Percentiles rank a stretch among this genome's conserved stretches.
These are phyloP conservation scores for Chamaea fasciata DNA, from an alignment of 2,113 vertebrate genomes.

Conservation along the genomic window DNA sequence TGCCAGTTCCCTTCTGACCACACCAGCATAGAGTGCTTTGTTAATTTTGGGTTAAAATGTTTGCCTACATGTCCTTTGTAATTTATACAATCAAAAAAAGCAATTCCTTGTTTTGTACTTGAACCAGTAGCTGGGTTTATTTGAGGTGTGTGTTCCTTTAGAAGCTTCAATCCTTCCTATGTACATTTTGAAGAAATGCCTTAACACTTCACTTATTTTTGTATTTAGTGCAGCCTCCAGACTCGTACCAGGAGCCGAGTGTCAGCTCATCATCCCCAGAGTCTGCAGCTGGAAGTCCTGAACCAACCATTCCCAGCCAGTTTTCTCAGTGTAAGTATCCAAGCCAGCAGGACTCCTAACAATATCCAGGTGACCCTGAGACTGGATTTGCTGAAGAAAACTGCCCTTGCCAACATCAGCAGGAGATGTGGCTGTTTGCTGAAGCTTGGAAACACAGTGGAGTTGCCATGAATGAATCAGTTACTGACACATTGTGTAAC, in stretches of 20 bases:
- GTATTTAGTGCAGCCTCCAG: background rate
- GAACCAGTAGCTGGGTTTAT: background rate
- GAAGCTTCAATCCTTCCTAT: background rate
- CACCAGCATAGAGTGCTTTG: background rate
- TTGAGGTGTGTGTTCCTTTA: background rate
- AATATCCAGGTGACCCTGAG: background rate
- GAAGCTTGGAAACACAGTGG: background rate
- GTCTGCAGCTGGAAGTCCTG: background rate
- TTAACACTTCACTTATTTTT: background rate
- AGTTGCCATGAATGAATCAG: background rate
- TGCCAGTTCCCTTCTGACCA: background rate
- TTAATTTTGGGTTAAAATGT: background rate
- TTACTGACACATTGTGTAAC: background rate
- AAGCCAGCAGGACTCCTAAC: background rate
- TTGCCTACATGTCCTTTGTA: background rate
- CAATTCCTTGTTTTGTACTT: background rate
- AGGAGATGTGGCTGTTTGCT: background rate
- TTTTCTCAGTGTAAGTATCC: slow-evolving; percentile 63
- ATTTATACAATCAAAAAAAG: background rate
- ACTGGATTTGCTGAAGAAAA: background rate
- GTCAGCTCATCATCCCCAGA: background rate
- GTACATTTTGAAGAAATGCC: background rate
- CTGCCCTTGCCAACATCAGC: background rate
- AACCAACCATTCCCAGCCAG: background rate
- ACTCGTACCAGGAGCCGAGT: background rate